These are phyloP conservation scores for Panthera leo DNA, from an alignment of 2,113 vertebrate genomes.

Conservation along the genomic window DNA sequence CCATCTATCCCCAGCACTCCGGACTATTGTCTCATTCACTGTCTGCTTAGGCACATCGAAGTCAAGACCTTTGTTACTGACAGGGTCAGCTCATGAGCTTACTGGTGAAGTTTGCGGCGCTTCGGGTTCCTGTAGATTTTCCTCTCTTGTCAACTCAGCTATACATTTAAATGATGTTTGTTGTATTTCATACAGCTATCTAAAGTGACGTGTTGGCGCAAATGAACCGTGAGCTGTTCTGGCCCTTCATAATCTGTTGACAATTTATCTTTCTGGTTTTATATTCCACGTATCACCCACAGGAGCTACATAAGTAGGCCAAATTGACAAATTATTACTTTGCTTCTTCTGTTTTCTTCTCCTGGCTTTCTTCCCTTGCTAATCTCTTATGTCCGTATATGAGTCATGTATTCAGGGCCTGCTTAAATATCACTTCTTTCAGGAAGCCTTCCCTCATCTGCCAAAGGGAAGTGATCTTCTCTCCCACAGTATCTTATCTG, in stretches of 20 bases:
- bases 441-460: background rate
- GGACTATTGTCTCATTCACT: background rate
- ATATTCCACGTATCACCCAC: background rate
- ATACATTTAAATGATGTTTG: background rate
- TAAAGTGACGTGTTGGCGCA: background rate
- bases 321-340: background rate
- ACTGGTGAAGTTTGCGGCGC: background rate
- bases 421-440: background rate
- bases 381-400: background rate
- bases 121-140: background rate
- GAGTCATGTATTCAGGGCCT: background rate
- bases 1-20: background rate
- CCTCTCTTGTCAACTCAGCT: background rate
- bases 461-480: background rate
- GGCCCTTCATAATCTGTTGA: background rate
- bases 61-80: background rate
- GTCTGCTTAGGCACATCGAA: background rate
- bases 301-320: background rate
- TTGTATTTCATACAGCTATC: background rate
- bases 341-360: background rate
- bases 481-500: background rate
- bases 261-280: background rate
- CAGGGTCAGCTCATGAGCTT: background rate
- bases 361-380: background rate
- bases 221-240: background rate